A percentile compares a stretch with the other conserved stretches of the same genome.
phyloP scores from a whole-genome alignment of 1,140 invertebrate species.

The Diuraphis noxia region DNA sequence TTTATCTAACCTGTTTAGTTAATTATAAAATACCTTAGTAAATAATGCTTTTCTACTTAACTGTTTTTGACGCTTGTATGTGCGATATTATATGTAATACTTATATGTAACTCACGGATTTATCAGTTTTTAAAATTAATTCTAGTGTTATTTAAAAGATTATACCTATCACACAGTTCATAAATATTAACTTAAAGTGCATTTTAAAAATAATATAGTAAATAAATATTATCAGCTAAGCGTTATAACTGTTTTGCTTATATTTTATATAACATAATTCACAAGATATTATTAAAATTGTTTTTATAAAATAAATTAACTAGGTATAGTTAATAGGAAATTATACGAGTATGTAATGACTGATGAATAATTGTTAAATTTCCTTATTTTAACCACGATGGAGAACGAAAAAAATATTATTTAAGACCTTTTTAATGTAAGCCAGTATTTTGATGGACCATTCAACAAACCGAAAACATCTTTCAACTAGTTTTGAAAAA shows the following conservation, averaged over 20 bases:
- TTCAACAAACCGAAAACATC: no score
- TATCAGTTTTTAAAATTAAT: background rate
- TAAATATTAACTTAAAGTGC: background rate
- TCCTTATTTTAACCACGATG: background rate
- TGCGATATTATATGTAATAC: no score
- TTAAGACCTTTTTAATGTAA: no score
- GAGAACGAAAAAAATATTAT: no score
- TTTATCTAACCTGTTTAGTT: background rate
- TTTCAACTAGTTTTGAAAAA: no score
- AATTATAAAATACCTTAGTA: constrained; percentile 15
- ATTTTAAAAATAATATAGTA: background rate
- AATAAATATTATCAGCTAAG: background rate
- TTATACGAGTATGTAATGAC: no score
- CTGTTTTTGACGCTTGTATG: background rate
- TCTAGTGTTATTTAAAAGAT: background rate
- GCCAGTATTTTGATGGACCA: no score
- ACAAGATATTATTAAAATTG: background rate
- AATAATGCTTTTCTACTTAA: background rate
- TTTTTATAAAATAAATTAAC: background rate
- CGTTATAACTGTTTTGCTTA: background rate
- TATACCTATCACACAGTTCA: background rate
- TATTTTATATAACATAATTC: background rate
- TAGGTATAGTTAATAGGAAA: no score
- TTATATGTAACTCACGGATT: background rate
- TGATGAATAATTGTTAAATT: background rate